These are phyloP conservation scores for Festucalex cinctus DNA, from an alignment of 2,113 vertebrate genomes.

Conservation along the genomic window DNA sequence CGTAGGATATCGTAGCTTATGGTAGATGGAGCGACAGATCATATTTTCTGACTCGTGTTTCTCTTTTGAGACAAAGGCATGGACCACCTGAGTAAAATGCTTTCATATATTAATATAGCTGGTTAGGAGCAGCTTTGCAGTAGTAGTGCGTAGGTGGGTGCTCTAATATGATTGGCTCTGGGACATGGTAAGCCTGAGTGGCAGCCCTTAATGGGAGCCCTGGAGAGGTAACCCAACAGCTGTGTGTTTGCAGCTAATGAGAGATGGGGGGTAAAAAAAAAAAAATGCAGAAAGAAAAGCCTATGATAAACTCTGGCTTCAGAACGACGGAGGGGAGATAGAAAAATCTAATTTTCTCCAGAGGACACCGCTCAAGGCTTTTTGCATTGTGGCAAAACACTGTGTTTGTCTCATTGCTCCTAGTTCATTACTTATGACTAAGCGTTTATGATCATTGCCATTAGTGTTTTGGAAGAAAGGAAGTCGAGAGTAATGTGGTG, in stretches of 20 bases:
- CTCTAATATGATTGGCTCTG: conserved; percentile 68
- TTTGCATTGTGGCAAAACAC: conserved; percentile 45
- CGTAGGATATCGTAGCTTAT: background rate
- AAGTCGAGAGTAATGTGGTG: conserved; percentile 36
- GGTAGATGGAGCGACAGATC: too few relatives aligned
- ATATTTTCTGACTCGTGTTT: background rate
- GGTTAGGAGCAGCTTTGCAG: conserved; percentile 37
- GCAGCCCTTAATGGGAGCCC: conserved; percentile 75
- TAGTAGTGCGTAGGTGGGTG: conserved; percentile 59
- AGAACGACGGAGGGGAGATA: conserved; percentile 56
- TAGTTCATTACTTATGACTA: conserved; percentile 49
- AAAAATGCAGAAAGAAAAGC: conserved; percentile 67
- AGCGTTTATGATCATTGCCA: conserved; percentile 57
- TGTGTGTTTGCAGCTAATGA: conserved; percentile 78
- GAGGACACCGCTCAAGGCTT: conserved; percentile 59
- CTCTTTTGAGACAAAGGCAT: conserved; percentile 17
- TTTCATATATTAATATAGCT: conserved; percentile 50
- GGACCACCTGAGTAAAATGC: conserved; percentile 45
- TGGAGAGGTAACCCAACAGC: conserved; percentile 73
- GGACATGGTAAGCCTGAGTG: conserved; percentile 62
- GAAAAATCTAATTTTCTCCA: conserved; percentile 60
- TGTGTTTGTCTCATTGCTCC: conserved; percentile 57
- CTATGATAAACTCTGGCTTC: conserved; percentile 64
- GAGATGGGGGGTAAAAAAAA: conserved; percentile 66
- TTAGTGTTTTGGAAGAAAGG: conserved; percentile 48